Conservation (phyloP, 2,888 invertebrate genomes). For the Hypsopygia costalis region DNA sequence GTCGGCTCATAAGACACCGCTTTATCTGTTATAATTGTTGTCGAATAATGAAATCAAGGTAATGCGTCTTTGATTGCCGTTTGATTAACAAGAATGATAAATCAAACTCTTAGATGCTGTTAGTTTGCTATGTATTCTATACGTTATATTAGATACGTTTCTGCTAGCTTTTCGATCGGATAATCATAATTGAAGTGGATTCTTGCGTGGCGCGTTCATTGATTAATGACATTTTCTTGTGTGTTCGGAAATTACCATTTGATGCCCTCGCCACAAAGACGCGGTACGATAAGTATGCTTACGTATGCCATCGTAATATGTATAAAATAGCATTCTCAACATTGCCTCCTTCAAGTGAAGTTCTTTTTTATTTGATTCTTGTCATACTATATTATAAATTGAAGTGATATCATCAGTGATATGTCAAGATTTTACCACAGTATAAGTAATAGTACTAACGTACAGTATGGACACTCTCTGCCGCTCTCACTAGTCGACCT, state of each 20-base stretch:
- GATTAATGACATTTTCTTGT: slow-evolving; percentile 52
- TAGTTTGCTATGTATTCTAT: slow-evolving; percentile 31
- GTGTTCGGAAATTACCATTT: slow-evolving; percentile 22
- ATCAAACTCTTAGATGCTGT: slow-evolving; percentile 31
- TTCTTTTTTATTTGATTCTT: not conserved
- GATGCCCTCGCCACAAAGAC: slow-evolving; percentile 22
- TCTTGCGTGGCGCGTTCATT: slow-evolving; percentile 33
- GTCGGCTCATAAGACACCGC: slow-evolving; percentile 24
- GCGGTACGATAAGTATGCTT: slow-evolving; percentile 21
- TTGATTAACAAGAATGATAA: slow-evolving; percentile 59
- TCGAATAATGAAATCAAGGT: slow-evolving; percentile 46
- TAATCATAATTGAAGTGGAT: slow-evolving; percentile 33
- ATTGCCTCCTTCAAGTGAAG: not conserved
- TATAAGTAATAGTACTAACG: no score
- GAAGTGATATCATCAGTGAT: no score
- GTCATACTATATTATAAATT: no score
- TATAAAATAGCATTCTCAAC: not conserved
- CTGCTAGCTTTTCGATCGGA: slow-evolving; percentile 42
- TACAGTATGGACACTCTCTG: no score
- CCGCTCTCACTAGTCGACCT: no score
- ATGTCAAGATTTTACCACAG: no score
- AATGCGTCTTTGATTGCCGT: slow-evolving; percentile 57
- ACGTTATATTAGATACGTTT: slow-evolving; percentile 35
- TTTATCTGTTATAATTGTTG: slow-evolving; percentile 42
- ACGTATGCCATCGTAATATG: not conserved